Evolutionary conservation across 1,140 invertebrate genomes (phyloP).

Genomic region (Muscidifurax raptorellus): DNA sequence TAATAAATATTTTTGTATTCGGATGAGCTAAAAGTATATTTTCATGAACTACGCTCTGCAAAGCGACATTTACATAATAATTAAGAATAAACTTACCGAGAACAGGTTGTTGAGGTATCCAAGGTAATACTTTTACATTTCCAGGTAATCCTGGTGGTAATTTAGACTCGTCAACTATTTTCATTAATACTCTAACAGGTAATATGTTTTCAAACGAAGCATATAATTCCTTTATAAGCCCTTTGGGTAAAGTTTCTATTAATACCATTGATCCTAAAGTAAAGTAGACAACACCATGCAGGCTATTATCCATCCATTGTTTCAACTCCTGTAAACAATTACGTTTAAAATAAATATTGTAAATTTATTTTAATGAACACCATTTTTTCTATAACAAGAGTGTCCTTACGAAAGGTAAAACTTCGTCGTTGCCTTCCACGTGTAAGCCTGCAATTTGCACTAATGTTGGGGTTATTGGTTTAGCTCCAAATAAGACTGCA

Average conservation of each 20-base stretch:
- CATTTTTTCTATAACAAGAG: background rate
- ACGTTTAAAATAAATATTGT: too few relatives aligned
- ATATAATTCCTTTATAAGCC: conserved; percentile 53
- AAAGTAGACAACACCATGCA: conserved; percentile 82
- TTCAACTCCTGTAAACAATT: conserved; percentile 80
- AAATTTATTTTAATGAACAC: too few relatives aligned
- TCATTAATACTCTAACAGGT: conserved; percentile 54
- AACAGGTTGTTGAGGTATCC: conserved; percentile 80
- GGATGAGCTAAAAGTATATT: conserved; percentile 72
- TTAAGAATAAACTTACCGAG: conserved; percentile 77
- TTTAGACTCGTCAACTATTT: conserved; percentile 55
- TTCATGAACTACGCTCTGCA: too few relatives aligned
- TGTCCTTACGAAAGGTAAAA: conserved; percentile 16
- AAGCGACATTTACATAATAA: too few relatives aligned
- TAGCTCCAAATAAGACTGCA: conserved; percentile 61
- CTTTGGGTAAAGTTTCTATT: conserved; percentile 77
- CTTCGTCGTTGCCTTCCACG: conserved; percentile 54
- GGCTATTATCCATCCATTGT: conserved; percentile 80
- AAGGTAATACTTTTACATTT: conserved; percentile 78
- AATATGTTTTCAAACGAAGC: conserved; percentile 55
- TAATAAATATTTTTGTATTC: conserved; percentile 79
- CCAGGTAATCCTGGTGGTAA: conserved; percentile 67
- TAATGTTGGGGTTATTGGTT: conserved; percentile 65
- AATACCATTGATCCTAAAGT: conserved; percentile 82
- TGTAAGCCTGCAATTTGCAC: conserved; percentile 73